Base-by-base conservation (phyloP, 2,113 vertebrate species). In the Protobothrops mucrosquamatus region DNA sequence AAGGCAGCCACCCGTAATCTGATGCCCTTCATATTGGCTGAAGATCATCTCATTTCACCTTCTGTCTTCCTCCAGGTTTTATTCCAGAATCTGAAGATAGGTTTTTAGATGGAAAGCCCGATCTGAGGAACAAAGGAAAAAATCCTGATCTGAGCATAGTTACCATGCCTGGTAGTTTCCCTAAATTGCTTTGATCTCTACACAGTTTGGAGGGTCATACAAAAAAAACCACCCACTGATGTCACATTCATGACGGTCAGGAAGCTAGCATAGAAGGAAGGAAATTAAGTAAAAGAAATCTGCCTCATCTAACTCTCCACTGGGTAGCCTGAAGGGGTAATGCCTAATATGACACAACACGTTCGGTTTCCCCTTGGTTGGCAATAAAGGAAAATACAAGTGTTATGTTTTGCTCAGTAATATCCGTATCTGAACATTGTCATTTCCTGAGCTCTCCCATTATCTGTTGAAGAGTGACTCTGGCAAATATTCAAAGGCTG, bases 251-350 rank as follows among this genome's bases (percentile, higher is more conserved):
- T 2, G 1, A 48, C 91, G 96, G 91, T 81, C 91, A 91, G 95
- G 93, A 97, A 96, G 93, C 92, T 96, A 54, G 94, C 92, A 85
- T 91, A 89, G 91, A 95, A 98, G 96, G 95, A 97, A 98, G 97
- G 94, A 97, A 96, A 97, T 96, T 97, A 97, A 98, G 97, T 97
- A 95, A 95, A 95, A 95, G 94, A 43, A 93, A 94, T 96, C 94
- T 97, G 96, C 92, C 93, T 48, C 57, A 11, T 92, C 96, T 96
- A 93, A 95, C 34, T 93, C 92, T 95, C 93, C 88, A 94, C 94
- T 93, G 95, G 92, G 92, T 95, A 94, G 96, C 96, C 97, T 89
- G 87, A 94, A 96, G 95, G 95, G 93, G 95, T 69, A 94, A 94
- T 93, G 94, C 95, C 89, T 89, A 29, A 89, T 91, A 96, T 97